These are phyloP conservation scores for Lasioglossum leucozonium DNA, from an alignment of 2,888 invertebrate species.

Conservation along the genomic window DNA sequence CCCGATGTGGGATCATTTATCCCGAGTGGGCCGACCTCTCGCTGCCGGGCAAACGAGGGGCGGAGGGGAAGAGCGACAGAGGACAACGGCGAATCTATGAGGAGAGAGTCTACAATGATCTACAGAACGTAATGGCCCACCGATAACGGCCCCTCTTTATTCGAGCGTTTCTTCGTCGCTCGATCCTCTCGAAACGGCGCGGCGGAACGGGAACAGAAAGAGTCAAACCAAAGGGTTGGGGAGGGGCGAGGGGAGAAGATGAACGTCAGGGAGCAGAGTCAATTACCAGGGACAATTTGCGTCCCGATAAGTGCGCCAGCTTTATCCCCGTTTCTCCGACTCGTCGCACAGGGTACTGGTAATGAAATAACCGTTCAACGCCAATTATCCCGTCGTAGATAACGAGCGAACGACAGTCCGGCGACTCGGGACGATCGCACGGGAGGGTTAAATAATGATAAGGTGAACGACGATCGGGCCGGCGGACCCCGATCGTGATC, in stretches of 20 bases:
- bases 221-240: neutral
- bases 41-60: neutral
- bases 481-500: neutral
- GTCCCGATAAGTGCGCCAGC: conserved; percentile 10
- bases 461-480: conserved; percentile 21
- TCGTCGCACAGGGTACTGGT: conserved; percentile 12
- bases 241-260: conserved; percentile 7
- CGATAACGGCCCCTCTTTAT: neutral
- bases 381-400: conserved; percentile 48
- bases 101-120: neutral
- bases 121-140: neutral
- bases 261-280: conserved; percentile 6
- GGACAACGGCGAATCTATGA: neutral
- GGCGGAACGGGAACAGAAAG: neutral
- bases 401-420: conserved; percentile 46
- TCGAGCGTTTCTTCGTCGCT: neutral
- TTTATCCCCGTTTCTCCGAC: conserved; percentile 7
- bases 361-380: conserved; percentile 49
- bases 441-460: conserved; percentile 32
- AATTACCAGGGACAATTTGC: conserved; percentile 40
- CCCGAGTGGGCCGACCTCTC: neutral
- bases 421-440: conserved; percentile 18
- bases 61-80: too few relatives aligned
- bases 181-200: neutral
- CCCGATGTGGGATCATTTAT: conserved; percentile 21